These are phyloP conservation scores for Picus viridis DNA, from an alignment of 2,797 vertebrate genomes.

Conservation along the genomic window DNA sequence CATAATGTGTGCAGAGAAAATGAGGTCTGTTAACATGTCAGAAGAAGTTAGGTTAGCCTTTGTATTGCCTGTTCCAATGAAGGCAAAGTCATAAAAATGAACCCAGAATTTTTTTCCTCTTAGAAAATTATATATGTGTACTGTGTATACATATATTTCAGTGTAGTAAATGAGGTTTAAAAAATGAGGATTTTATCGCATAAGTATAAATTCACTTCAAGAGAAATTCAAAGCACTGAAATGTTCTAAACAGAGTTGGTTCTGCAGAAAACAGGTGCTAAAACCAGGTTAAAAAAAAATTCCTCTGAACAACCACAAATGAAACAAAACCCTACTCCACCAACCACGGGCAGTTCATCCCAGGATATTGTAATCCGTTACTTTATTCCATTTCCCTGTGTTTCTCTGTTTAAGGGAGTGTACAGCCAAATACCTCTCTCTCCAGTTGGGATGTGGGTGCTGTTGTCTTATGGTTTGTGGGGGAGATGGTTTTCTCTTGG, in stretches of 20 bases:
- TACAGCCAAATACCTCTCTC: too few species aligned
- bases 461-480: too few species aligned
- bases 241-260: not conserved
- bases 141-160: not conserved
- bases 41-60: not conserved
- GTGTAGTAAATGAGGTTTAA: not conserved
- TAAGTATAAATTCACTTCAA: not conserved
- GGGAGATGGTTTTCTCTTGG: too few species aligned
- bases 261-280: not conserved
- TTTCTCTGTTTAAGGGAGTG: too few species aligned
- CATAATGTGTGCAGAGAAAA: slow-evolving; percentile 54
- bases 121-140: too few species aligned
- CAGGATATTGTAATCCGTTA: too few species aligned
- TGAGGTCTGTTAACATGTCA: slow-evolving; percentile 9
- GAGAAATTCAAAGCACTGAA: not conserved
- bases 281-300: not conserved
- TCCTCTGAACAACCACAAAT: not conserved
- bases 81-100: not conserved
- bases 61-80: not conserved
- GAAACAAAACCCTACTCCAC: not conserved
- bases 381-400: too few species aligned
- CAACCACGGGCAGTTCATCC: not conserved
- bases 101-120: not conserved
- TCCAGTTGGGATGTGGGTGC: too few species aligned
- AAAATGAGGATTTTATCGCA: not conserved